Evolutionary conservation across 2,797 vertebrate species (phyloP).

Genomic region (Pangasius krempfi): DNA sequence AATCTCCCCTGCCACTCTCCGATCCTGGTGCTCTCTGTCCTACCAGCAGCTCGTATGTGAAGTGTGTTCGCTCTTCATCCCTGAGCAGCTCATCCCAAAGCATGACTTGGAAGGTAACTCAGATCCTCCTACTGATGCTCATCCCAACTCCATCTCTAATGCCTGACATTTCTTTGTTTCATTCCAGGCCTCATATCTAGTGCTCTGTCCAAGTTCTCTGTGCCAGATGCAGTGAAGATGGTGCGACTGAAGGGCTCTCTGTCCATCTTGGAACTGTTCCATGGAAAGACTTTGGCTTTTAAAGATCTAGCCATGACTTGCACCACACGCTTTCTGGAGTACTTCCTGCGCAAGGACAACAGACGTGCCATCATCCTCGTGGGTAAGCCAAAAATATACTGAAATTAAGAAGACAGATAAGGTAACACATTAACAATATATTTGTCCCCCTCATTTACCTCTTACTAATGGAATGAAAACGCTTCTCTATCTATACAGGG

Average conservation of each 20-base stretch:
- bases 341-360: conserved; percentile 82
- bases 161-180: not conserved
- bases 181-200: conserved; percentile 75
- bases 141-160: not conserved
- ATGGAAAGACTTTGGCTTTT: conserved; percentile 86
- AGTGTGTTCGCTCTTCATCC: conserved; percentile 83
- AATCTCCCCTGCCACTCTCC: conserved; percentile 72
- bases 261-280: conserved; percentile 88
- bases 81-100: conserved; percentile 73
- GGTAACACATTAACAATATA: no score
- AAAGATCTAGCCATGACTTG: conserved; percentile 93
- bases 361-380: conserved; percentile 82
- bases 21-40: conserved; percentile 76
- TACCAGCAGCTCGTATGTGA: conserved; percentile 84
- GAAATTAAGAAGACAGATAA: not conserved
- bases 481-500: conserved; percentile 68
- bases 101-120: conserved; percentile 74
- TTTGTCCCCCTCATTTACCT: not conserved
- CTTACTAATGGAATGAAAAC: not conserved
- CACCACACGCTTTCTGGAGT: conserved; percentile 82
- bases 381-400: conserved; percentile 71
- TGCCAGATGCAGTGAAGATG: conserved; percentile 77
- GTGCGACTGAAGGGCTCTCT: conserved; percentile 76
- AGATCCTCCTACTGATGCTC: conserved; percentile 50
- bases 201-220: conserved; percentile 83